Evolutionary conservation across 2,888 invertebrate genomes (phyloP), one percentile per base, ranked within the genome.

Genomic region (Parnassius glacialis): DNA sequence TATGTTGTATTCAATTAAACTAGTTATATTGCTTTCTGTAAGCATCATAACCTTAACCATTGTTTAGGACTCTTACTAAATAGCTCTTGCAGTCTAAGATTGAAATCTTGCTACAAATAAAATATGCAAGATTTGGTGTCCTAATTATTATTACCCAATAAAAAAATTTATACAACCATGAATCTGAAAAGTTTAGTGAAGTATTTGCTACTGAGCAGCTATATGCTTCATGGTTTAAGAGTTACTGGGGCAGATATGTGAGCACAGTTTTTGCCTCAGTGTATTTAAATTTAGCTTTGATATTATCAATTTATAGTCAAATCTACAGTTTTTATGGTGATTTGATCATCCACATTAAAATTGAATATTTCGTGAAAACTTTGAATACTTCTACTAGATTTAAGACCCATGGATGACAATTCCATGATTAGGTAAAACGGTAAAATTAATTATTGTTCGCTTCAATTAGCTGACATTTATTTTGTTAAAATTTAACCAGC

Each of bases 381-480:
- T 55, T 52, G 42, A 45, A 50, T 52, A 59, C 47, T 53, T 55
- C 45, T 45, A 57, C 57, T 61, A 64, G 52, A 25, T 54, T 56
- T 65, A 59, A 59, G 55, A 47, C 16, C 3, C 13, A 47, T 61
- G 58, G 60, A 61, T 20, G 10, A 12, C 7, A 45, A 52, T 45
- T 60, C 57, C 58, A 48, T 59, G 57, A 42, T 59, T 57, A 57
- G 53, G 55, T 59, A 50, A 63, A 65, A 64, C 52, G 41, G 48
- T 55, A 62, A 63, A 48, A 48, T 80, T 74, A 71, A 74, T 78
- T 79, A 78, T 79, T 72, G 69, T 80, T 85, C 69, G 83, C 83
- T 85, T 83, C 77, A 77, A 81, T 76, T 79, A 84, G 81, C 84
- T 85, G 80, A 79, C 73, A 68, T 66, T 83, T 83, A 82, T 82